Percentiles rank a stretch among this genome's conserved stretches.
phyloP scores from a whole-genome alignment of 2,888 invertebrate species.

The Lasius platythorax region DNA sequence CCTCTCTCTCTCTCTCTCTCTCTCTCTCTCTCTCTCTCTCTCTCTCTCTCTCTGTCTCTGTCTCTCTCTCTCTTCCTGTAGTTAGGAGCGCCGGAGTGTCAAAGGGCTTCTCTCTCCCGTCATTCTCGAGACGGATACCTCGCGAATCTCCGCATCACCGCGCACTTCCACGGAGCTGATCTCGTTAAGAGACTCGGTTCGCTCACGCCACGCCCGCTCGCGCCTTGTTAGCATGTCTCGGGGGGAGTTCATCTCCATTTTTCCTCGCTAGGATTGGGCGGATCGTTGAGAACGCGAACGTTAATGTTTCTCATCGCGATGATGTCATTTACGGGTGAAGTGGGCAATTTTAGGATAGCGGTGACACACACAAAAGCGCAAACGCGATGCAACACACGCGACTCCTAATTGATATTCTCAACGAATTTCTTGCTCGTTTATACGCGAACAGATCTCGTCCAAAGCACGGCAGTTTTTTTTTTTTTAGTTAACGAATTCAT shows the following conservation, averaged over 20 bases:
- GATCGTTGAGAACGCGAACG: constrained; percentile 54
- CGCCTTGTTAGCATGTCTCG: constrained; percentile 75
- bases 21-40: constrained; percentile 37
- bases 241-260: constrained; percentile 59
- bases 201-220: constrained; percentile 64
- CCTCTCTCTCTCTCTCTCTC: constrained; percentile 24
- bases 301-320: constrained; percentile 6
- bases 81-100: constrained; percentile 61
- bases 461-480: background rate
- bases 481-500: background rate
- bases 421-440: background rate
- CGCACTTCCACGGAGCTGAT: constrained; percentile 74
- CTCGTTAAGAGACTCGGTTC: constrained; percentile 74
- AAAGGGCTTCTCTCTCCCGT: constrained; percentile 58
- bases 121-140: constrained; percentile 71
- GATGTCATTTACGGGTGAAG: background rate
- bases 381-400: background rate
- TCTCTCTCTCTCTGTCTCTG: constrained; percentile 19
- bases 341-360: background rate
- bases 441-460: background rate
- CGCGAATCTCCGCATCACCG: constrained; percentile 72
- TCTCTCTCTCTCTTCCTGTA: constrained; percentile 26
- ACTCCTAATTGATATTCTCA: background rate
- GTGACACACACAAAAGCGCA: background rate
- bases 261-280: constrained; percentile 51